Evolutionary conservation across 2,888 invertebrate species (phyloP).

Genomic region (Gonocerus acuteangulatus): DNA sequence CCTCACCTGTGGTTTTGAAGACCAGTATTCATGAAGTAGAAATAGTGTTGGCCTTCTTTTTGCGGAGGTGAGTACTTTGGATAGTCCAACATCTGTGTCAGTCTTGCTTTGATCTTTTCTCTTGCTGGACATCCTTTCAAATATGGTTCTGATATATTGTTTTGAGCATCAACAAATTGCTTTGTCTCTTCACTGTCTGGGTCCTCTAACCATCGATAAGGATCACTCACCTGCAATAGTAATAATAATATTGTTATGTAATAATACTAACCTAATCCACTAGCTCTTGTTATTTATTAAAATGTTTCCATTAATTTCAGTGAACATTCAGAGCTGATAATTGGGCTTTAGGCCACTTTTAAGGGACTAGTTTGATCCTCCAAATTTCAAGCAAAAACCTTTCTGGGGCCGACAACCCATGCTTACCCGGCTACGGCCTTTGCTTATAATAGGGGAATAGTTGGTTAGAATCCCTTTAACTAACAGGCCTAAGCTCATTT

Average conservation of each 20-base stretch:
- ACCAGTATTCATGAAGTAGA: slow-evolving; percentile 87
- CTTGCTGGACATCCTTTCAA: slow-evolving; percentile 67
- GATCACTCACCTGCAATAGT: slow-evolving; percentile 64
- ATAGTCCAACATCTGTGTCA: slow-evolving; percentile 91
- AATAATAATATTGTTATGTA: not conserved
- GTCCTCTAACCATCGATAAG: slow-evolving; percentile 95
- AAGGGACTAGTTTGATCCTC: too few species aligned
- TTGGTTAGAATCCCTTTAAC: too few species aligned
- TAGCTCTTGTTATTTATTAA: too few species aligned
- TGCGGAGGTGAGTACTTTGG: slow-evolving; percentile 88
- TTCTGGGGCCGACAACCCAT: too few species aligned
- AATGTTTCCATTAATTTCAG: not conserved
- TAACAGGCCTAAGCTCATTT: too few species aligned
- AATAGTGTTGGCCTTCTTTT: slow-evolving; percentile 75
- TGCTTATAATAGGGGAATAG: too few species aligned
- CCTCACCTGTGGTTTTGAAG: slow-evolving; percentile 88
- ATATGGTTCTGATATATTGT: slow-evolving; percentile 78
- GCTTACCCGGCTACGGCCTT: too few species aligned
- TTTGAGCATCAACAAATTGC: slow-evolving; percentile 82
- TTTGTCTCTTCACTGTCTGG: slow-evolving; percentile 88
- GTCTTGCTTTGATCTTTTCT: slow-evolving; percentile 62
- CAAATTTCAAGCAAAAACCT: too few species aligned
- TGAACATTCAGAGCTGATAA: too few species aligned
- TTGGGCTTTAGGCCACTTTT: too few species aligned
- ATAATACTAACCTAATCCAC: not conserved